phyloP scores from a whole-genome alignment of 2,113 vertebrate species.

The Neolamprologus modestus region DNA sequence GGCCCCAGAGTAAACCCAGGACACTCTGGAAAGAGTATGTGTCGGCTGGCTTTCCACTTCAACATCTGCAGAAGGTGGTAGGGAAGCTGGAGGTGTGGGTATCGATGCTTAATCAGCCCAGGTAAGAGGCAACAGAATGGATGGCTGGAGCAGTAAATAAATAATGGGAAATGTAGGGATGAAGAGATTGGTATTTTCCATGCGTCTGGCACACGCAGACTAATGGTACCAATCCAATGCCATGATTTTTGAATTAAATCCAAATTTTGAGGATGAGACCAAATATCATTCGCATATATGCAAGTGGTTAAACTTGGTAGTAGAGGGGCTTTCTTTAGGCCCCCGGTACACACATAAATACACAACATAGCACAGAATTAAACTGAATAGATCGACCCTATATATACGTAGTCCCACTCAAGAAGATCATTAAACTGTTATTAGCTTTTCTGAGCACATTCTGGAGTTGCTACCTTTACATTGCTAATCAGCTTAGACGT shows the following conservation, averaged over 20 bases:
- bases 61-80: background rate
- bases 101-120: background rate
- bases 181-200: background rate
- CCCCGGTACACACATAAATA: background rate
- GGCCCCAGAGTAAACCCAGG: background rate
- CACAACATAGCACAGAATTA: background rate
- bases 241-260: background rate
- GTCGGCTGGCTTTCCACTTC: background rate
- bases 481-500: background rate
- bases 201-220: accelerated
- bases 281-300: background rate
- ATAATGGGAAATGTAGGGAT: background rate
- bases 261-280: background rate
- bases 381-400: background rate
- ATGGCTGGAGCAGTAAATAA: background rate
- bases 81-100: background rate
- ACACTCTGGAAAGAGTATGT: background rate
- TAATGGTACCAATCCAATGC: background rate
- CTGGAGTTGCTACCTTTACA: background rate
- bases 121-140: background rate
- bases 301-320: background rate
- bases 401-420: background rate
- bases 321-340: background rate
- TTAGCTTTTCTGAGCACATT: background rate
- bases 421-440: background rate